These are phyloP conservation scores for Drosophila pseudoobscura DNA, from an alignment of 1,140 invertebrate species.

Conservation along the genomic window DNA sequence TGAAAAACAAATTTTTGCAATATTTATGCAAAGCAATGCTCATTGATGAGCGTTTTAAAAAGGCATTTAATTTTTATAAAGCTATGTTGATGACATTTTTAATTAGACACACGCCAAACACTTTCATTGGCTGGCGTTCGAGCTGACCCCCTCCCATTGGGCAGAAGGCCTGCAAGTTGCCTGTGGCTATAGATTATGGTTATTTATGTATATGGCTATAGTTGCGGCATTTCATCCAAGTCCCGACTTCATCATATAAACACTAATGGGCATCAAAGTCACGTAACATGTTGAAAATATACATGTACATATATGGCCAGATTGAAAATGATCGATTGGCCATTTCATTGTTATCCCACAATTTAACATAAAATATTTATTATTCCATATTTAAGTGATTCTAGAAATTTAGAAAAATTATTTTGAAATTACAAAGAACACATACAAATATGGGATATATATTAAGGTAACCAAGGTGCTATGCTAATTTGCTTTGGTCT, in stretches of 20 bases:
- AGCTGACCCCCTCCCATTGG: conserved; percentile 36
- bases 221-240: conserved; percentile 9
- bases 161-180: conserved; percentile 60
- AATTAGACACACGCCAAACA: conserved; percentile 57
- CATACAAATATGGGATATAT: too few species aligned
- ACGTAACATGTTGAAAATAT: conserved; percentile 17
- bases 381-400: too few species aligned
- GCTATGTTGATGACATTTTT: conserved; percentile 73
- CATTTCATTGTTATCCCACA: too few species aligned
- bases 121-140: conserved; percentile 15
- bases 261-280: conserved; percentile 56
- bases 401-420: too few species aligned
- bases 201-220: not conserved
- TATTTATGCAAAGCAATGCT: conserved; percentile 34
- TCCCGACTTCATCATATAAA: conserved; percentile 72
- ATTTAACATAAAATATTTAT: too few species aligned
- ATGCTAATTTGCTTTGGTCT: too few species aligned
- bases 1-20: not conserved
- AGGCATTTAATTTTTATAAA: conserved; percentile 58
- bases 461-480: too few species aligned
- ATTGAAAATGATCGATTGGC: conserved; percentile 53
- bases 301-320: conserved; percentile 62
- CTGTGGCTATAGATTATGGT: not conserved
- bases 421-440: too few species aligned
- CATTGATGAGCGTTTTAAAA: conserved; percentile 35